Evolutionary conservation across 2,113 vertebrate genomes (phyloP), one percentile per base, ranked within the genome.

Genomic region (Butorides virescens): DNA sequence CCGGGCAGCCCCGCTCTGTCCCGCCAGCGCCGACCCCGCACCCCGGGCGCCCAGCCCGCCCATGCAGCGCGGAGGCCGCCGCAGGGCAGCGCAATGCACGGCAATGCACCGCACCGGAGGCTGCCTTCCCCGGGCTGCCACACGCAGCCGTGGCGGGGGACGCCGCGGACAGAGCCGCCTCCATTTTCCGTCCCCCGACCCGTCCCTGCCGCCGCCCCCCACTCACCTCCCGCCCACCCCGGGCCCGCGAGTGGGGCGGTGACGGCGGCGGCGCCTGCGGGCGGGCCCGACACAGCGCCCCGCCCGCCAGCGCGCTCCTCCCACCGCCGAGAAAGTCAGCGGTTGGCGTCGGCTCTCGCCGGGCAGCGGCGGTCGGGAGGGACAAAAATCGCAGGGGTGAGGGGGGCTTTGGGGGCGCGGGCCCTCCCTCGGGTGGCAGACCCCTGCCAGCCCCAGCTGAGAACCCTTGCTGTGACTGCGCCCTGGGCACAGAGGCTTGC

Each of bases 361-460:
- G 5, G 22, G 15, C 5, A 42, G 1, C 1, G 30, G 0, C 13
- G 14, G 9, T 63, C 88, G 96, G 86, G 74, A 22, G 87, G 91
- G 87, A 7, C 1, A 12, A 25, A 74, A 70, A 39, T 15, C 0
- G 18, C 17, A 21, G 39, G 7, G 11, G 4, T 8, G 3, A 0
- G 22, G 21, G 11, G 62, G 36, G 13, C 1, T 25, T 3, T 6
- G 62, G 34, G 56, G 62, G 22, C 5, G 3, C n/a, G 2, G 44
- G 5, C 3, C 1, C 19, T 11, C 19, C 44, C 13, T 25, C 15
- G 6, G 3, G 26, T 16, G 36, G 53, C 52, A 21, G 13, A 8
- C 6, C 23, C 30, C 5, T 4, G 42, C 9, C 65, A 32, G 30
- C 5, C 46, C 53, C 44, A 2, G 44, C 21, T 10, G 44, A 20